Evolutionary conservation across 2,888 invertebrate species (phyloP).

Genomic region (Sepiola atlantica): DNA sequence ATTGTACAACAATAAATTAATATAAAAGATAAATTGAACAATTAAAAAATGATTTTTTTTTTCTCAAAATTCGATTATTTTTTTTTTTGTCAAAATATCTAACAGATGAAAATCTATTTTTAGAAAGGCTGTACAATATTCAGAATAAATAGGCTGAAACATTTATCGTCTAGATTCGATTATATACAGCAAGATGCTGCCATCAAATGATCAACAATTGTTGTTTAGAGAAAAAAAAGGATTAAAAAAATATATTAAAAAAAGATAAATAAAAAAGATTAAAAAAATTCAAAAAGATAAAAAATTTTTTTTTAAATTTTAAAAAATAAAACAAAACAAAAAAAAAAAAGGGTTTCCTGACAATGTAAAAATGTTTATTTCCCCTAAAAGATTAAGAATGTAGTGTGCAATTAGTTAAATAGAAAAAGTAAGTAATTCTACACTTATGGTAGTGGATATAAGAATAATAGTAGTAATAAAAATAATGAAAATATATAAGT

Average conservation of each 20-base stretch:
- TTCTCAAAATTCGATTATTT: background rate
- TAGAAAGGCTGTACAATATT: background rate
- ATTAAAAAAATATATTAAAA: background rate
- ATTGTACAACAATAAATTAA: background rate
- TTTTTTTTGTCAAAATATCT: background rate
- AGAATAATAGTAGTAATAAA: background rate
- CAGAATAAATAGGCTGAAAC: background rate
- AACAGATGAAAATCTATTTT: conserved; percentile 2
- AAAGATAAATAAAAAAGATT: background rate
- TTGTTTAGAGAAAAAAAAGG: background rate
- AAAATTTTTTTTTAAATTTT: too few species aligned
- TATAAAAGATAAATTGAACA: background rate
- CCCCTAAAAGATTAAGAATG: background rate
- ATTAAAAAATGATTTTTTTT: background rate
- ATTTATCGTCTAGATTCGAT: background rate
- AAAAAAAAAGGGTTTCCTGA: background rate
- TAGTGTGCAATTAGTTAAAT: background rate
- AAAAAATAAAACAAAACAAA: background rate
- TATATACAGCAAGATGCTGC: background rate
- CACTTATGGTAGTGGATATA: background rate
- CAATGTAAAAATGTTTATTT: background rate
- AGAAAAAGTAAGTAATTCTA: background rate
- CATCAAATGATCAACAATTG: background rate
- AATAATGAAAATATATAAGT: conserved; percentile 15
- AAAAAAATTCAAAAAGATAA: background rate